phyloP scores from a whole-genome alignment of 2,113 vertebrate genomes.

The cattle (Bos taurus) region DNA sequence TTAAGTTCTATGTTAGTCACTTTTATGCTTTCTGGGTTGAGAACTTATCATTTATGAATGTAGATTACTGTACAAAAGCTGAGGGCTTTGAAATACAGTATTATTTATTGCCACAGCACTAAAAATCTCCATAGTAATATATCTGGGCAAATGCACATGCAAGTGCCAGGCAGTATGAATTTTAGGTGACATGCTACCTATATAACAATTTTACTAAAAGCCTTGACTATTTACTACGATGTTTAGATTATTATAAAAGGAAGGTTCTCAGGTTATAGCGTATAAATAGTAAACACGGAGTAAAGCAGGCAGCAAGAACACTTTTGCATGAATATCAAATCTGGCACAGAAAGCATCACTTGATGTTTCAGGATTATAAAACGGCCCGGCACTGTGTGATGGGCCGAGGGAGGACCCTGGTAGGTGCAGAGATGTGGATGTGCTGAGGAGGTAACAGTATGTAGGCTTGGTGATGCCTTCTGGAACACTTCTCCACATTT shows the following conservation, averaged over 20 bases:
- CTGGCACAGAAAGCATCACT: background rate
- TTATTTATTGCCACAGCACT: background rate
- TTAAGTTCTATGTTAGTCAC: background rate
- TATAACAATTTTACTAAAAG: background rate
- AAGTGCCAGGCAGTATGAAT: background rate
- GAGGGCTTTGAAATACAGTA: background rate
- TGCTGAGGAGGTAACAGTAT: background rate
- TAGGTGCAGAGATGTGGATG: background rate
- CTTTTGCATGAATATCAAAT: background rate
- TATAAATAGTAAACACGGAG: background rate
- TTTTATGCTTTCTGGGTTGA: background rate
- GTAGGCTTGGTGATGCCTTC: background rate
- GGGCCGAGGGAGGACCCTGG: background rate
- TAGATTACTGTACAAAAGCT: background rate
- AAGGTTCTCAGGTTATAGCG: background rate
- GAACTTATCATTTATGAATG: background rate
- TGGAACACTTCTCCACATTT: background rate
- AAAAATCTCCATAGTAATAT: background rate
- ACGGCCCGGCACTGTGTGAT: background rate
- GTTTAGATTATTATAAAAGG: background rate
- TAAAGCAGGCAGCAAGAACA: background rate
- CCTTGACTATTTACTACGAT: background rate
- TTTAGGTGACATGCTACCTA: background rate
- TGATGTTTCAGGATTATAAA: background rate
- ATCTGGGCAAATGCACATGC: background rate